A percentile compares a stretch with the other conserved stretches of the same genome.
Evolutionary conservation across 1,140 invertebrate genomes (phyloP).

Genomic region (Pogonognathellus flavescens): DNA sequence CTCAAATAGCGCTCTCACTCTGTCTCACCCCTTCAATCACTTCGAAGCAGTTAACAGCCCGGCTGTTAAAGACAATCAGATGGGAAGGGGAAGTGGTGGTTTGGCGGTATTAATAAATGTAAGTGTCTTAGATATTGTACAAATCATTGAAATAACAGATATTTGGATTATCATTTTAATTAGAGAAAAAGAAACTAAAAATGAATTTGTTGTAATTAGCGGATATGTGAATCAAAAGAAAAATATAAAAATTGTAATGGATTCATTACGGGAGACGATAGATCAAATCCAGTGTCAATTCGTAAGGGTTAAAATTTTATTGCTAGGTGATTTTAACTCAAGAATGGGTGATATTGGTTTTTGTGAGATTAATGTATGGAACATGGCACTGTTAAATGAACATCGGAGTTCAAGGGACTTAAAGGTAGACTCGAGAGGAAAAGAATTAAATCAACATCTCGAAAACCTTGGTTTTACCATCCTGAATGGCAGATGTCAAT

Average conservation of each 20-base stretch:
- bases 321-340: neutral
- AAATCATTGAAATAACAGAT: neutral
- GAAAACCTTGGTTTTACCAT: neutral
- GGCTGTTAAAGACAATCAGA: slow-evolving; percentile 3
- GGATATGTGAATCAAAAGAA: neutral
- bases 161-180: neutral
- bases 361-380: neutral
- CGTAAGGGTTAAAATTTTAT: neutral
- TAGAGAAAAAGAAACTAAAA: neutral
- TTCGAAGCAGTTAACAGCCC: neutral
- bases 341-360: neutral
- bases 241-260: neutral
- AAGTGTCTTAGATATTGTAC: neutral
- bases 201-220: neutral
- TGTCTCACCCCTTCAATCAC: neutral
- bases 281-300: neutral
- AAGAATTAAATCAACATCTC: neutral
- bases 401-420: too few species aligned
- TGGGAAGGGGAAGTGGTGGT: neutral
- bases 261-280: too few species aligned
- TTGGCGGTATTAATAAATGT: neutral
- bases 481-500: neutral
- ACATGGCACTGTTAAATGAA: too few species aligned
- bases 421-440: neutral
- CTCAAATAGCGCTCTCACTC: neutral